Evolutionary conservation across 2,797 vertebrate species (phyloP).

Genomic region (Gambusia yucatana): DNA sequence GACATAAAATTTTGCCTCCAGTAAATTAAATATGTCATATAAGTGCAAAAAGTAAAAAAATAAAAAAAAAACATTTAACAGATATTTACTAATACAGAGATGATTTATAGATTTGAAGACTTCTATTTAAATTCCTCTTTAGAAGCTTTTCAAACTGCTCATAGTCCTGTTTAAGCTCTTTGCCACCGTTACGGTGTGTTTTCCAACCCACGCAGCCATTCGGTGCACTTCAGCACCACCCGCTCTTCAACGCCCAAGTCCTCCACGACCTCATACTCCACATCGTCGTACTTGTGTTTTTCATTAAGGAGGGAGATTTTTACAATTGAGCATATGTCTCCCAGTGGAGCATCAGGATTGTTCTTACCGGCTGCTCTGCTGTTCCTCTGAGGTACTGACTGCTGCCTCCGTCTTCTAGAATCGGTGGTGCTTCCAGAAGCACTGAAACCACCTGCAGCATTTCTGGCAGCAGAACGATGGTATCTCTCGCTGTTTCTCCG

Average conservation of each 20-base stretch:
- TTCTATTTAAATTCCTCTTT: not conserved
- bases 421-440: constrained; percentile 34
- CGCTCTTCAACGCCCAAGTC: constrained; percentile 72
- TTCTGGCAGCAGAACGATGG: constrained; percentile 37
- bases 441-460: constrained; percentile 11
- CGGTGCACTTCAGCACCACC: constrained; percentile 86
- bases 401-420: constrained; percentile 49
- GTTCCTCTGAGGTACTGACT: constrained; percentile 22
- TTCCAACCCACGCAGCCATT: constrained; percentile 89
- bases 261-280: constrained; percentile 86
- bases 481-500: constrained; percentile 76
- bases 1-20: not conserved
- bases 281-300: constrained; percentile 86
- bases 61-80: not conserved
- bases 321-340: constrained; percentile 74
- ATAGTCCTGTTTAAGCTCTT: constrained; percentile 29
- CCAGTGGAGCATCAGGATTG: constrained; percentile 1
- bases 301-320: constrained; percentile 88
- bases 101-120: not conserved
- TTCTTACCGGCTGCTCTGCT: constrained; percentile 23
- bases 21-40: not conserved
- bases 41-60: not conserved
- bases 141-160: constrained; percentile 49
- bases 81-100: not conserved
- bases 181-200: constrained; percentile 60